phyloP scores from a whole-genome alignment of 2,797 vertebrate species.

The Meda fulgida region DNA sequence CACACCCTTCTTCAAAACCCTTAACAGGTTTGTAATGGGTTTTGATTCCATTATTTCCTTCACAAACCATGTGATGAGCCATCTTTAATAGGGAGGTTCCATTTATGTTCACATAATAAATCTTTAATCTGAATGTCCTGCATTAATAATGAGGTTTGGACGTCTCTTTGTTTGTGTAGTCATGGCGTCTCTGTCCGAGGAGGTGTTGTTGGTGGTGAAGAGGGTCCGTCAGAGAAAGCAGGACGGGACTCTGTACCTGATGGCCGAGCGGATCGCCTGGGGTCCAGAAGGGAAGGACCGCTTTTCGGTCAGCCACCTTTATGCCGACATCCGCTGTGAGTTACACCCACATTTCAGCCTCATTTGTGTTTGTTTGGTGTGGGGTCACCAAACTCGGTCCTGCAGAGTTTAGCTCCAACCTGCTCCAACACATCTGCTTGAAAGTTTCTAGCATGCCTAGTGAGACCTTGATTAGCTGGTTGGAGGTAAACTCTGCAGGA shows the following conservation, averaged over 20 bases:
- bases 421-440: no score
- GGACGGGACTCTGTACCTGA: constrained; percentile 96
- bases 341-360: constrained; percentile 51
- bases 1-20: neutral
- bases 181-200: constrained; percentile 97
- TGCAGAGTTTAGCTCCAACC: no score
- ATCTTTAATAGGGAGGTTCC: neutral
- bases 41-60: neutral
- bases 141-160: neutral
- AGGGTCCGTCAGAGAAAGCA: constrained; percentile 98
- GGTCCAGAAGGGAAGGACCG: constrained; percentile 97
- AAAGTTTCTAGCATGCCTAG: no score
- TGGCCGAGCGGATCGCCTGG: constrained; percentile 98
- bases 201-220: constrained; percentile 95
- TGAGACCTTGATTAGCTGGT: no score
- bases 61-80: neutral
- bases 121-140: neutral
- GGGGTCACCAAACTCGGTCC: no score
- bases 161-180: constrained; percentile 57
- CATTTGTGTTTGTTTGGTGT: neutral
- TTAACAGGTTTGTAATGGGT: neutral
- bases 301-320: constrained; percentile 95
- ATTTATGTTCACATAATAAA: neutral
- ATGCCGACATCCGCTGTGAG: constrained; percentile 98
- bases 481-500: no score